phyloP scores from a whole-genome alignment of 2,888 invertebrate species.

The Hesperia comma region DNA sequence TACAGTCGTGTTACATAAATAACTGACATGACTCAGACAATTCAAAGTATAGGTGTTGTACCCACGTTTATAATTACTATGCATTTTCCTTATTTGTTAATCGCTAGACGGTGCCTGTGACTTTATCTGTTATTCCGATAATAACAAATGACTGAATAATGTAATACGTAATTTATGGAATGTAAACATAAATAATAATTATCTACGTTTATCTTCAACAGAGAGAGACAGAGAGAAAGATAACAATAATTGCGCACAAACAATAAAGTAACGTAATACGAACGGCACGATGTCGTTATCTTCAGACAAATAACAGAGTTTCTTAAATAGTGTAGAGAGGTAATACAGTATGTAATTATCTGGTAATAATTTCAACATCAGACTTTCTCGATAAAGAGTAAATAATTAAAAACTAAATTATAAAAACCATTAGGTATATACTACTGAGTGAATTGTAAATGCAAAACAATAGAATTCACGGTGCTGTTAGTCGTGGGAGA shows the following conservation, averaged over 20 bases:
- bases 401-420: neutral
- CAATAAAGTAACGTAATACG: neutral
- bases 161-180: conserved; percentile 5
- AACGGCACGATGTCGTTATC: neutral
- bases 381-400: neutral
- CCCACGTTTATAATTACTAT: conserved; percentile 17
- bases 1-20: conserved; percentile 32
- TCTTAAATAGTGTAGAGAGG: neutral
- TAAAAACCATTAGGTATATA: too few relatives aligned
- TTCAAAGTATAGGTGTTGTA: conserved; percentile 10
- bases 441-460: too few relatives aligned
- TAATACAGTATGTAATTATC: neutral
- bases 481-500: too few relatives aligned
- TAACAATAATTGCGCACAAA: neutral
- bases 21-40: conserved; percentile 24
- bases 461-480: too few relatives aligned
- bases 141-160: neutral
- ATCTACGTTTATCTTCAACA: neutral
- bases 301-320: neutral
- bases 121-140: conserved; percentile 6
- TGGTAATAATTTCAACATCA: neutral
- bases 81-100: conserved; percentile 19
- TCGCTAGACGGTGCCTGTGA: conserved; percentile 1
- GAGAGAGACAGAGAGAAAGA: conserved; percentile 5
- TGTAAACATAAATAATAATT: neutral